Evolutionary conservation across 2,113 vertebrate species (phyloP).

Genomic region (Phainopepla nitens): DNA sequence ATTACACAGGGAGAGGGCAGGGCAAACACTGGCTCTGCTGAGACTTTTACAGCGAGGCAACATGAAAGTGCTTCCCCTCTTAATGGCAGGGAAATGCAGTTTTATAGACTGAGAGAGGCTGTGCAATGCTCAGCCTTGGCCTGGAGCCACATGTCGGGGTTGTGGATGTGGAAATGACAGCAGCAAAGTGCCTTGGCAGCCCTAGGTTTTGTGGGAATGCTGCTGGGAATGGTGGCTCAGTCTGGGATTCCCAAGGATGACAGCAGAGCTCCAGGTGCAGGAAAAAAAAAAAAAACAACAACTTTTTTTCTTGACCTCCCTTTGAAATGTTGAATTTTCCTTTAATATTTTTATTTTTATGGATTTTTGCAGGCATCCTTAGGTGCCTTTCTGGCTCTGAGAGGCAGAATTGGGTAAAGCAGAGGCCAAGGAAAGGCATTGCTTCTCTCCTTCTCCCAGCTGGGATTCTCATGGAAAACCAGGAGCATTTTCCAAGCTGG

Average conservation of each 20-base stretch:
- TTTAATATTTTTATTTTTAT: background rate
- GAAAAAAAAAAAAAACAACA: background rate
- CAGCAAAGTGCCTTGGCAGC: background rate
- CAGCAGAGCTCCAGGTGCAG: background rate
- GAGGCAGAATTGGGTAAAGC: background rate
- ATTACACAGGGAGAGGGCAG: background rate
- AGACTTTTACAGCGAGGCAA: background rate
- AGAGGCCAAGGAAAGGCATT: background rate
- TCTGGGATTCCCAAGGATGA: background rate
- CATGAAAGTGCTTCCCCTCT: constrained; percentile 13
- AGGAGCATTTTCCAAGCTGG: background rate
- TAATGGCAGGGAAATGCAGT: background rate
- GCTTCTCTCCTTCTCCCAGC: background rate
- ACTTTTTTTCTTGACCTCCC: no score
- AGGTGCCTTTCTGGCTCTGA: background rate
- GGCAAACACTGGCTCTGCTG: background rate
- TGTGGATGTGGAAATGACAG: background rate
- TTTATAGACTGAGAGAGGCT: constrained; percentile 23
- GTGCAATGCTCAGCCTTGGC: background rate
- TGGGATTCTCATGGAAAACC: background rate
- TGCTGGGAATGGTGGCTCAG: background rate
- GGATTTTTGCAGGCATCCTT: background rate
- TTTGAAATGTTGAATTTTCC: background rate
- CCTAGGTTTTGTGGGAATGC: background rate
- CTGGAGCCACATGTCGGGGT: background rate